Conservation (phyloP, 2,113 vertebrate species). For the Nanorana parkeri region DNA sequence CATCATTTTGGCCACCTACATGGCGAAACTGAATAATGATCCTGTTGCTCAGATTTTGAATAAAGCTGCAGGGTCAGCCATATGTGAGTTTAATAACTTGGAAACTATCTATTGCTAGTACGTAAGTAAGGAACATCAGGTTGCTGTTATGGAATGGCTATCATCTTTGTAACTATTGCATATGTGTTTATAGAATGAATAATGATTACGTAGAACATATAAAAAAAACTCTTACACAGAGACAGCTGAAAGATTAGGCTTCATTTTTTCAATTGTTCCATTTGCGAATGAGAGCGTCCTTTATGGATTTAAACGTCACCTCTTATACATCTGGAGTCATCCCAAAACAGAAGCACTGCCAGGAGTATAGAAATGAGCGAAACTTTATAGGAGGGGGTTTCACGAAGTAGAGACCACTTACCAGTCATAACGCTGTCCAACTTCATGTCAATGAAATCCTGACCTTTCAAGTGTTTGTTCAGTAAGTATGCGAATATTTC, state of each 20-base stretch:
- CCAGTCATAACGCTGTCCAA: not conserved
- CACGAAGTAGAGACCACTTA: not conserved
- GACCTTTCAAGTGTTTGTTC: not conserved
- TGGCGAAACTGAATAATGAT: too few species aligned
- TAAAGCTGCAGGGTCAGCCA: too few species aligned
- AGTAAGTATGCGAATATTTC: conserved; percentile 18
- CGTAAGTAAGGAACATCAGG: too few species aligned
- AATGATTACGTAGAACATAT: conserved; percentile 7
- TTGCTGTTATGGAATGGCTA: not conserved
- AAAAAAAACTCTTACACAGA: not conserved
- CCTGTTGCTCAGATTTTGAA: too few species aligned
- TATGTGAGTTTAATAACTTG: too few species aligned
- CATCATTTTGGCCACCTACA: too few species aligned
- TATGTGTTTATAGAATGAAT: not conserved
- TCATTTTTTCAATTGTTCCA: conserved; percentile 5
- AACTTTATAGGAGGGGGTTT: conserved; percentile 15
- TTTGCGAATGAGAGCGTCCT: conserved; percentile 4
- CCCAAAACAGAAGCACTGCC: not conserved
- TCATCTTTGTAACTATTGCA: not conserved
- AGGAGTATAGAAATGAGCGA: not conserved
- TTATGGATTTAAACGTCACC: conserved; percentile 23
- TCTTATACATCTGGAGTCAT: conserved; percentile 21
- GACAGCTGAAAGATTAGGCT: conserved; percentile 34
- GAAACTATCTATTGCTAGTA: too few species aligned
- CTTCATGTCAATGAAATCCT: conserved; percentile 1